These are phyloP conservation scores for Hydrozoanthus tunicans DNA, from an alignment of 64 coral and sea anemone species.

Conservation along the genomic window DNA sequence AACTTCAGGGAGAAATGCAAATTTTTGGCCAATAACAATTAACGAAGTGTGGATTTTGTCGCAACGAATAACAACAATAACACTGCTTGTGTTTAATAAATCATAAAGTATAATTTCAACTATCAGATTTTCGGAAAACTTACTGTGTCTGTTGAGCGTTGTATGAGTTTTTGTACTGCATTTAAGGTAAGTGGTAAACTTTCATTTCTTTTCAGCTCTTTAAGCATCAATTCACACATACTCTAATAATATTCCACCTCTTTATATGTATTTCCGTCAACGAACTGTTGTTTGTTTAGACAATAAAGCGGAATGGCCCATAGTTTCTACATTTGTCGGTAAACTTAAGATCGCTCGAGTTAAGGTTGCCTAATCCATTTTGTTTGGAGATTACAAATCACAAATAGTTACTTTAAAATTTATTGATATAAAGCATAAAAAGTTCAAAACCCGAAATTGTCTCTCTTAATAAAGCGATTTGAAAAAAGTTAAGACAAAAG, in stretches of 20 bases:
- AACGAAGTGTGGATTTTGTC: conserved; percentile 34
- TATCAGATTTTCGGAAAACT: conserved; percentile 3
- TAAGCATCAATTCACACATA: background rate
- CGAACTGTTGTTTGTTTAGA: background rate
- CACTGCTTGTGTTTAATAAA: conserved; percentile 54
- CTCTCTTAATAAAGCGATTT: background rate
- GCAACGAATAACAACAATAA: conserved; percentile 45
- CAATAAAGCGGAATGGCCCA: background rate
- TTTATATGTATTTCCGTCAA: background rate
- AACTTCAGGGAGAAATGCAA: conserved; percentile 41
- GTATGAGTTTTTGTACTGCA: background rate
- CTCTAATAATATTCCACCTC: background rate
- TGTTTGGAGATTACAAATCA: background rate
- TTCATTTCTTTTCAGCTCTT: background rate
- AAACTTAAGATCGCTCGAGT: background rate
- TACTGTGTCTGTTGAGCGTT: background rate
- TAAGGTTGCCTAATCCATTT: background rate
- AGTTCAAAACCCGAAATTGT: background rate
- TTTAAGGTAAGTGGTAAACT: conserved; percentile 5
- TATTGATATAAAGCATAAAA: background rate
- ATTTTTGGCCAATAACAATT: conserved; percentile 40
- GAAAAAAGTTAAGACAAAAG: background rate
- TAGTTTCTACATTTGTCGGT: background rate
- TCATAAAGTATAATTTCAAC: conserved; percentile 27
- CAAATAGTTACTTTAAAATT: background rate